Conservation (phyloP, 2,797 vertebrate genomes). For the Rhincodon typus region DNA sequence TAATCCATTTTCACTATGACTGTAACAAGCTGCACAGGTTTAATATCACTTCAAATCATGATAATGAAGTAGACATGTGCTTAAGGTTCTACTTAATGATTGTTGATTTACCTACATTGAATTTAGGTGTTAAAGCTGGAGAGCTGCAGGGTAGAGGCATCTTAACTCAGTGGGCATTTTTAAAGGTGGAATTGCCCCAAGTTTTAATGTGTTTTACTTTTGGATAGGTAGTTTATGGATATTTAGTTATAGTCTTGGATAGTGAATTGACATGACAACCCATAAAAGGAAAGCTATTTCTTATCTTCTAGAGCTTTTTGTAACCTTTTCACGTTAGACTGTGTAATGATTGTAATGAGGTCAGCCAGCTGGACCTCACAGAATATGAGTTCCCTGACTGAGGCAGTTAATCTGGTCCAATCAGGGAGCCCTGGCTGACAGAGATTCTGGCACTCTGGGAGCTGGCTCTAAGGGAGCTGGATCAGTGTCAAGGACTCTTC, state of each 20-base stretch:
- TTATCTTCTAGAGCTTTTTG: not conserved
- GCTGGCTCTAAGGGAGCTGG: no score
- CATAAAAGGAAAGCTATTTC: not conserved
- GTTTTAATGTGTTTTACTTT: not conserved
- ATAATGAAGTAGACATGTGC: not conserved
- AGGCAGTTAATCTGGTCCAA: no score
- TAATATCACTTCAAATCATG: not conserved
- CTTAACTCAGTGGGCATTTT: not conserved
- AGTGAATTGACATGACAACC: not conserved
- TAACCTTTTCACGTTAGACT: no score
- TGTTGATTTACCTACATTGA: not conserved
- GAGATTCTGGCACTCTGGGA: no score
- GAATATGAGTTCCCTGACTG: no score
- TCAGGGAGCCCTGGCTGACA: no score
- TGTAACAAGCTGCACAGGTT: no score
- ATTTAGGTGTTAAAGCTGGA: not conserved
- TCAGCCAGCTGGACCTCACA: no score
- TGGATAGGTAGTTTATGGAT: not conserved
- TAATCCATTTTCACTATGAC: no score
- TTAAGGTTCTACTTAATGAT: not conserved
- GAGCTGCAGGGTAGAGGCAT: no score
- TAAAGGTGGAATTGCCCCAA: not conserved
- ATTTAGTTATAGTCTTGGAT: not conserved
- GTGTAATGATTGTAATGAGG: no score
- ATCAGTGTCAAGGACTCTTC: no score